A percentile compares a stretch with the other conserved stretches of the same genome.
Evolutionary conservation across 2,888 invertebrate genomes (phyloP).

Genomic region (Cremastinae sp.): DNA sequence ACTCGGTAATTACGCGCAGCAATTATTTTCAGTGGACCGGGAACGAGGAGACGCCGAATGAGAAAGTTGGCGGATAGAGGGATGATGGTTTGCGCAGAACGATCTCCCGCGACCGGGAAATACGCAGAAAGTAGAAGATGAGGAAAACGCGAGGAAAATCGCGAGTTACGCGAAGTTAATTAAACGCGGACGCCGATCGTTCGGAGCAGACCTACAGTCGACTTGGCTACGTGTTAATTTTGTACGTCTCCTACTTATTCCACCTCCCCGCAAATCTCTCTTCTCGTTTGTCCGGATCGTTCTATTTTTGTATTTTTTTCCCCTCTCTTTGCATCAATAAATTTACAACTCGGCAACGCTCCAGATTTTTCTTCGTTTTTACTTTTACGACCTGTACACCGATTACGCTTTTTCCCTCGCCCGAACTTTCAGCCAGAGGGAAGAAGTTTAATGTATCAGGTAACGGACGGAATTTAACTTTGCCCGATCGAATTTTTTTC

Average conservation of each 20-base stretch:
- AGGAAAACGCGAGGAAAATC: conserved; percentile 62
- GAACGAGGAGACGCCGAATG: conserved; percentile 51
- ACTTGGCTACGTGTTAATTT: conserved; percentile 54
- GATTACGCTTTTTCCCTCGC: conserved; percentile 39
- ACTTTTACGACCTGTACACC: not conserved
- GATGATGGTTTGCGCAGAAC: conserved; percentile 33
- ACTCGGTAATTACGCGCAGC: conserved; percentile 72
- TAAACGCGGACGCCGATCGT: conserved; percentile 70
- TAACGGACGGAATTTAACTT: not conserved
- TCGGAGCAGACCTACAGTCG: conserved; percentile 37
- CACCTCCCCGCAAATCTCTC: not conserved
- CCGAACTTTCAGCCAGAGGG: not conserved
- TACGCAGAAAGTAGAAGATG: conserved; percentile 42
- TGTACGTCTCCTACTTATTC: conserved; percentile 42
- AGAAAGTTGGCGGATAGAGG: conserved; percentile 32
- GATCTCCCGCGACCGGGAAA: conserved; percentile 5
- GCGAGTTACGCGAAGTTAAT: conserved; percentile 73
- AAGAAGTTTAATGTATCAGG: conserved; percentile 1
- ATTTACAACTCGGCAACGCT: conserved; percentile 37
- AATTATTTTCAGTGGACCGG: conserved; percentile 71
- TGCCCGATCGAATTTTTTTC: not conserved
- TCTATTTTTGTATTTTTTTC: conserved; percentile 29
- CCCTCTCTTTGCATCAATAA: conserved; percentile 46
- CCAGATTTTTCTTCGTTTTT: conserved; percentile 11
- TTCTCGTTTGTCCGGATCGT: conserved; percentile 5